Percentiles rank a stretch among this genome's conserved stretches.
phyloP scores from a whole-genome alignment of 2,888 invertebrate genomes.

The Oscheius myriophilus region DNA sequence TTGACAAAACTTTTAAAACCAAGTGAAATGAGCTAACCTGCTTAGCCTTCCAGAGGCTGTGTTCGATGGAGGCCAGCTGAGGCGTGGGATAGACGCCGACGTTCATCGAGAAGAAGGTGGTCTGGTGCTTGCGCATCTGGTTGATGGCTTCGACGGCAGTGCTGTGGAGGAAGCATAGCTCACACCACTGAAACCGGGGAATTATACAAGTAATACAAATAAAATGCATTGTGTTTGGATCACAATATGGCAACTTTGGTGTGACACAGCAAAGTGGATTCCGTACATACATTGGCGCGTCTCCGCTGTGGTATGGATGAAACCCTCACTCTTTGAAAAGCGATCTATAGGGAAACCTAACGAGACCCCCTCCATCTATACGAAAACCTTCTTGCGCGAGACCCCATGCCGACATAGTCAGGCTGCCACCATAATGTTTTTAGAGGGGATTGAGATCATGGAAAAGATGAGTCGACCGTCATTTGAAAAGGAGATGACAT shows the following conservation, averaged over 20 bases:
- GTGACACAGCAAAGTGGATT: neutral
- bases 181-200: constrained; percentile 79
- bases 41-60: constrained; percentile 63
- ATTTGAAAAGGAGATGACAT: no score
- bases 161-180: constrained; percentile 86
- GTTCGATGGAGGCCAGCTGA: constrained; percentile 84
- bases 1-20: neutral
- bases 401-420: no score
- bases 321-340: no score
- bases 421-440: no score
- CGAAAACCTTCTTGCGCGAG: no score
- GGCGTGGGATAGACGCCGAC: constrained; percentile 77
- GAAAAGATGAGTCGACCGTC: no score
- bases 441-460: no score
- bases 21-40: constrained; percentile 41
- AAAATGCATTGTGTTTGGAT: no score
- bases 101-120: constrained; percentile 78
- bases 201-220: neutral
- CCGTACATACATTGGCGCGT: neutral
- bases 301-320: no score
- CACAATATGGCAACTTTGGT: neutral
- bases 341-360: no score
- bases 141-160: constrained; percentile 91
- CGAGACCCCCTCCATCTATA: no score
- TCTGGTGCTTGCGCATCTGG: constrained; percentile 85